These are phyloP conservation scores for Actinia equina DNA, from an alignment of 64 coral and sea anemone species.

Conservation along the genomic window DNA sequence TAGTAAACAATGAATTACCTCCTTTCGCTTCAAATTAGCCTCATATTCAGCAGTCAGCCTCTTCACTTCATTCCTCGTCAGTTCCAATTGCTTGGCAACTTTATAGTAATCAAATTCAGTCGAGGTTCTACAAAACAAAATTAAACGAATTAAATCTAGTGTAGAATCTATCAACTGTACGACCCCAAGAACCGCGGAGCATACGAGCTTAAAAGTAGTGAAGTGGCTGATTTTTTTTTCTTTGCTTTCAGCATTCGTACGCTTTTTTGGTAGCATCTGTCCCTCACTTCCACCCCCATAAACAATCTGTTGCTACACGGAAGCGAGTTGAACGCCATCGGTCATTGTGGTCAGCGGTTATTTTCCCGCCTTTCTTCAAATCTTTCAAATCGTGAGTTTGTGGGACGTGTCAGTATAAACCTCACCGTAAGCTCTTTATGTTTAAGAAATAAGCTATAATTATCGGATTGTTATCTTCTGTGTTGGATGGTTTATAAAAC, in stretches of 20 bases:
- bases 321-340: background rate
- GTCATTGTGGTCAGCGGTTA: background rate
- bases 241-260: too few relatives aligned
- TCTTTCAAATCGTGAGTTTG: background rate
- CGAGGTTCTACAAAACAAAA: slow-evolving; percentile 27
- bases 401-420: too few relatives aligned
- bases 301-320: background rate
- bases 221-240: too few relatives aligned
- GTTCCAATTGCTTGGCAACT: slow-evolving; percentile 71
- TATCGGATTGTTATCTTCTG: too few relatives aligned
- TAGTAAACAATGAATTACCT: slow-evolving; percentile 81
- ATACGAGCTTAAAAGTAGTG: too few relatives aligned
- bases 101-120: slow-evolving; percentile 85
- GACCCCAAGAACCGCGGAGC: too few relatives aligned
- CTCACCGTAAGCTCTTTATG: background rate
- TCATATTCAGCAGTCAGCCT: slow-evolving; percentile 86
- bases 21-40: slow-evolving; percentile 72
- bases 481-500: too few relatives aligned
- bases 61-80: slow-evolving; percentile 82
- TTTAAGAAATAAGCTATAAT: too few relatives aligned
- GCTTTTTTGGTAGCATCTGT: too few relatives aligned
- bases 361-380: background rate
- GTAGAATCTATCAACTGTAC: too few relatives aligned
- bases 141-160: too few relatives aligned
- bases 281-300: too few relatives aligned